phyloP scores from a whole-genome alignment of 2,888 invertebrate species.

The Tinea pellionella region DNA sequence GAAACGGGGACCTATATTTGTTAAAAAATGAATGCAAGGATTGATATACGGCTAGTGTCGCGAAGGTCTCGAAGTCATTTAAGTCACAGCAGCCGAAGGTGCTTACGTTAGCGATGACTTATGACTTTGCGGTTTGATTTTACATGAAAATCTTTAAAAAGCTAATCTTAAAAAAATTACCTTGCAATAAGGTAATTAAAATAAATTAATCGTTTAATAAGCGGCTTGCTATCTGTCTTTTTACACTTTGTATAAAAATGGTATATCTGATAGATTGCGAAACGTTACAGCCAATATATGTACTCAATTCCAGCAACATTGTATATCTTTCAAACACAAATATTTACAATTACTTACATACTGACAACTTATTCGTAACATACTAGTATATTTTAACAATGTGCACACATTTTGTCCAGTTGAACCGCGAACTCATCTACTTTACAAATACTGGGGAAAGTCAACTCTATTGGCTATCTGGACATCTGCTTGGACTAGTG shows the following conservation, averaged over 20 bases:
- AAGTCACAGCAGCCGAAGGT: too few species aligned
- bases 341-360: not conserved
- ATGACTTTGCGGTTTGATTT: too few species aligned
- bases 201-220: too few species aligned
- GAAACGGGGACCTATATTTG: too few species aligned
- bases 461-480: conserved; percentile 12
- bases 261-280: not conserved
- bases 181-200: too few species aligned
- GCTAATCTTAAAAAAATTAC: too few species aligned
- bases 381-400: not conserved
- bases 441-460: conserved; percentile 9
- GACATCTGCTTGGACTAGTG: conserved; percentile 11
- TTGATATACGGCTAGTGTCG: too few species aligned
- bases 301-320: not conserved
- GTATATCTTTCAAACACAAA: not conserved
- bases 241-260: not conserved
- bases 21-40: too few species aligned
- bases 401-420: not conserved
- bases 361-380: not conserved
- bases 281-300: not conserved
- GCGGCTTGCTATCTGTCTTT: too few species aligned
- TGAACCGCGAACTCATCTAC: conserved; percentile 1
- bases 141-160: too few species aligned
- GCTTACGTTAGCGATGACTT: too few species aligned
- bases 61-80: too few species aligned